Evolutionary conservation across 2,888 invertebrate genomes (phyloP), one percentile per base, ranked within the genome.

Genomic region (Agriotes lineatus): DNA sequence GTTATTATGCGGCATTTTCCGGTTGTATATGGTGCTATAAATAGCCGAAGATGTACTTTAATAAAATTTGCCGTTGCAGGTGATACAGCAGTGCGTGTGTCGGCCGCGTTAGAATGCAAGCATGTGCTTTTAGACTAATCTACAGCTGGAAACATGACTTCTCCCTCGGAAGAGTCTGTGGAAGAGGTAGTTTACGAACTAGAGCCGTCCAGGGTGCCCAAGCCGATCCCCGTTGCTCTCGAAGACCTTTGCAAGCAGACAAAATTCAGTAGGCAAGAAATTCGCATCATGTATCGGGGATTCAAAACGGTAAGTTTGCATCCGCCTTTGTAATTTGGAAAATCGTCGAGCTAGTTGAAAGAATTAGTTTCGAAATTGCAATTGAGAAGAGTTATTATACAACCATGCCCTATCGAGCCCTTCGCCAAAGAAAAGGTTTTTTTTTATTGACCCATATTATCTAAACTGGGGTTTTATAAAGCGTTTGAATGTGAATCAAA

Each of bases 231-330:
- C 45, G 95, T 95, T 48, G 94, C 94, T 16, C 88, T 96, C 72
- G 96, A 97, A 82, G 96, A 96, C 82, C 88, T 97, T 68, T 96
- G 96, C 84, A 89, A 94, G 77, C 94, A 95, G 84, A 97, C 97
- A 63, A 97, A 97, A 85, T 98, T 98, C 87, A 94, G 96, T 56
- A 90, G 95, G 80, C 95, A 95, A 83, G 98, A 98, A 86, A 96
- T 98, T 75, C 91, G 97, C 78, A 95, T 97, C 80, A 97, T 98
- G 96, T 98, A 98, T 85, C 88, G 97, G 79, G 97, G 97, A 75
- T 98, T 98, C 85, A 98, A 98, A 87, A 95, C 96, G 91, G 96
- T 96, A 76, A 87, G 88, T 84, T 12, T n/a, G n/a, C n/a, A n/a
- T n/a, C n/a, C n/a, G n/a, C n/a, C n/a, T n/a, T n/a, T n/a, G n/a